Conservation (phyloP, 2,113 vertebrate species). For the Setophaga kirtlandii region DNA sequence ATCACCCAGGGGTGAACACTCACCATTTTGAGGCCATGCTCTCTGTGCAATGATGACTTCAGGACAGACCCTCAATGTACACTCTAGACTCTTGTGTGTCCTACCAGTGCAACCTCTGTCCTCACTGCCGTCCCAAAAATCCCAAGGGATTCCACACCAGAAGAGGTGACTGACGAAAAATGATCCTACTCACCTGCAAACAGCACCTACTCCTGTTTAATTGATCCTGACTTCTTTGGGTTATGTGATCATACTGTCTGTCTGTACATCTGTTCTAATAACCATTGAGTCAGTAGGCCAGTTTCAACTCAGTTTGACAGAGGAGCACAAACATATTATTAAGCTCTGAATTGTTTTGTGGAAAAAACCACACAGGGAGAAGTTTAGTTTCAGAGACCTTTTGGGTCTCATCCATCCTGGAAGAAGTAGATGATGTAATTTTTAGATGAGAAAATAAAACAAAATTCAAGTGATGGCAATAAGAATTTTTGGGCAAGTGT, state of each 20-base stretch:
- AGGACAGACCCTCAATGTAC: background rate
- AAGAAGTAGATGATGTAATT: background rate
- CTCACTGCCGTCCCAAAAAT: background rate
- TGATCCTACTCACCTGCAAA: background rate
- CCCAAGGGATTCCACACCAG: background rate
- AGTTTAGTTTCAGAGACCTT: background rate
- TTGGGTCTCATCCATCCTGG: background rate
- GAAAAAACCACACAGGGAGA: background rate
- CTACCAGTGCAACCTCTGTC: background rate
- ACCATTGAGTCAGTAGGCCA: background rate
- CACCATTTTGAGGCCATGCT: background rate
- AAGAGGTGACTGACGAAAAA: background rate
- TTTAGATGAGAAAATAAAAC: background rate
- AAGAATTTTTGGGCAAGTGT: background rate
- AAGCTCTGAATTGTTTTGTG: background rate
- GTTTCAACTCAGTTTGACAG: background rate
- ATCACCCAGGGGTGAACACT: background rate
- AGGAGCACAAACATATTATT: background rate
- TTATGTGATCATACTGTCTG: background rate
- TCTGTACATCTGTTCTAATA: background rate
- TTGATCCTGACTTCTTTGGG: background rate
- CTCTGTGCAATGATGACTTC: background rate
- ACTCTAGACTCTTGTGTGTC: background rate
- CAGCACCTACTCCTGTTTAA: background rate
- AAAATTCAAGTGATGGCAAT: background rate